These are phyloP conservation scores for Philopotamus ludificatus DNA, from an alignment of 1,140 invertebrate species.

Conservation along the genomic window DNA sequence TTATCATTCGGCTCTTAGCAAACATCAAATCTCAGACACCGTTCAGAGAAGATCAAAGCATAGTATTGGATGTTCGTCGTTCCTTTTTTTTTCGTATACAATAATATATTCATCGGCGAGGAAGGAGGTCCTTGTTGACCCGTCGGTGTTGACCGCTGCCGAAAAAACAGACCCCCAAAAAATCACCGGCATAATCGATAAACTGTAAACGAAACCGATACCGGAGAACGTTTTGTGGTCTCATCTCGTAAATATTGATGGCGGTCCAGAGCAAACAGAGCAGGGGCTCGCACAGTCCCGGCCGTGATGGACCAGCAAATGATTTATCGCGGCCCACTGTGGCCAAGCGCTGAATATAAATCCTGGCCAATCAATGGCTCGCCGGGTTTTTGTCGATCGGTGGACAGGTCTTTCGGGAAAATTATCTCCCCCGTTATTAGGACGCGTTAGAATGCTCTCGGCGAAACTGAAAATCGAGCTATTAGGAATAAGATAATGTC, in stretches of 20 bases:
- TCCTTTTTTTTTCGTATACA: too few relatives aligned
- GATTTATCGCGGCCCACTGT: slow-evolving; percentile 28
- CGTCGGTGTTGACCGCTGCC: slow-evolving; percentile 17
- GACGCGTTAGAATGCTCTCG: too few relatives aligned
- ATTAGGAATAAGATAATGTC: too few relatives aligned
- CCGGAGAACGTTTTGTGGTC: slow-evolving; percentile 17
- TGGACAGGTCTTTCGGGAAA: slow-evolving; percentile 2
- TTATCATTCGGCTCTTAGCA: neutral
- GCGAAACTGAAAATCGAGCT: too few relatives aligned
- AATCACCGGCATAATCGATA: slow-evolving; percentile 25
- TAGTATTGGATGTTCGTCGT: too few relatives aligned
- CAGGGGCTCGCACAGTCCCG: slow-evolving; percentile 1
- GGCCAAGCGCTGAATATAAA: slow-evolving; percentile 29
- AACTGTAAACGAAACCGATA: slow-evolving; percentile 32
- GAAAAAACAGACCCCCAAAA: slow-evolving; percentile 8
- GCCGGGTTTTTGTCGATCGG: slow-evolving; percentile 10
- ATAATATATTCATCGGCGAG: neutral
- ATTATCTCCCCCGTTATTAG: slow-evolving; percentile 1
- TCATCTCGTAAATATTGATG: slow-evolving; percentile 34
- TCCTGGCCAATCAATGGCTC: slow-evolving; percentile 20
- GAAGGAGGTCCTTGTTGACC: slow-evolving; percentile 15
- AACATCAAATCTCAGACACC: neutral
- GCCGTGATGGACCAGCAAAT: slow-evolving; percentile 18
- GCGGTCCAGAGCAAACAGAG: slow-evolving; percentile 9
- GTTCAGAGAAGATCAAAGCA: slow-evolving; percentile 3